Percentiles rank a stretch among this genome's conserved stretches.
Evolutionary conservation across 2,113 vertebrate genomes (phyloP).

Genomic region (Cyprinus carpio): DNA sequence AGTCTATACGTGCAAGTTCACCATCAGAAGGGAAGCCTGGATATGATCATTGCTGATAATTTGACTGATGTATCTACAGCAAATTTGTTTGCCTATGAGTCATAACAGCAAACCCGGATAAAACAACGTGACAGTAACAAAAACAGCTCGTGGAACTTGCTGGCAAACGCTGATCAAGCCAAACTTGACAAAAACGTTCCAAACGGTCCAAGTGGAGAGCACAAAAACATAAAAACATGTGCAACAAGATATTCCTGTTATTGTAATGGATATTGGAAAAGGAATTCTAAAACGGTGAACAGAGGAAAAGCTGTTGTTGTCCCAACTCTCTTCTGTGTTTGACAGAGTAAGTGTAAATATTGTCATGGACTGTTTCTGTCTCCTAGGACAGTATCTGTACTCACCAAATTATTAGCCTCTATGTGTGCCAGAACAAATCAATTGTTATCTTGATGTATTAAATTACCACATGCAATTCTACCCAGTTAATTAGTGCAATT

Average conservation of each 20-base stretch:
- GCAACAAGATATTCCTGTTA: background rate
- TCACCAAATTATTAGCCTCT: background rate
- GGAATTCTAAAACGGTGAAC: background rate
- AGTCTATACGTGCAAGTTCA: background rate
- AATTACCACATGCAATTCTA: no score
- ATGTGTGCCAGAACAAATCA: background rate
- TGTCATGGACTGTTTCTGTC: background rate
- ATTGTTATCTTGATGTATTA: no score
- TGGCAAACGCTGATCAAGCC: background rate
- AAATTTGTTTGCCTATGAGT: background rate
- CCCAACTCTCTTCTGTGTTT: background rate
- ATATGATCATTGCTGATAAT: no score
- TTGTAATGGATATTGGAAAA: background rate
- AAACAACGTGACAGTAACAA: background rate
- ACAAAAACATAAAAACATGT: background rate
- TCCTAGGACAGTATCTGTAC: background rate
- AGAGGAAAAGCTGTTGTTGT: background rate
- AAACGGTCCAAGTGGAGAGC: background rate
- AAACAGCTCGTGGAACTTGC: background rate
- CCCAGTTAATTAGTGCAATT: no score
- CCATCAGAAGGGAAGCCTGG: no score
- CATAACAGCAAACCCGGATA: background rate
- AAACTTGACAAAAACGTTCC: background rate
- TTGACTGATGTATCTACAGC: no score
- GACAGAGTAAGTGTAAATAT: background rate